These are phyloP conservation scores for Stenurella melanura DNA, from an alignment of 2,888 invertebrate species.

Conservation along the genomic window DNA sequence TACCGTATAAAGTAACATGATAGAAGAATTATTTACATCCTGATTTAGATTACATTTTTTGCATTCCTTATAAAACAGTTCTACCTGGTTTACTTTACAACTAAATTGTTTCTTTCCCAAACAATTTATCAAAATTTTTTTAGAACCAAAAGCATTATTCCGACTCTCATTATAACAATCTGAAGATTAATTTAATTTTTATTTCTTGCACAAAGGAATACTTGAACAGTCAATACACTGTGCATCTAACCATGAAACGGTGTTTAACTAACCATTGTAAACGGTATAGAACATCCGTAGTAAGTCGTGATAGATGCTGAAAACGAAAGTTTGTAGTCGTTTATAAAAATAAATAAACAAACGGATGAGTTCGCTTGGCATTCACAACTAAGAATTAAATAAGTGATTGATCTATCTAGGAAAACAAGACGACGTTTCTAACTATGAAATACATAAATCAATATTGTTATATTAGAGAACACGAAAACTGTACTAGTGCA, in stretches of 20 bases:
- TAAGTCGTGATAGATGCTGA: constrained; percentile 17
- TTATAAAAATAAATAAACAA: constrained; percentile 17
- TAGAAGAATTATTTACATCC: too few species aligned
- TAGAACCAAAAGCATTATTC: too few species aligned
- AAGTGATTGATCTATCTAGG: neutral
- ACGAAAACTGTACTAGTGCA: neutral
- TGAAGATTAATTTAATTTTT: neutral
- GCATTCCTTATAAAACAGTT: too few species aligned
- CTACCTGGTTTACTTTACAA: too few species aligned
- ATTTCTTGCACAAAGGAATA: neutral
- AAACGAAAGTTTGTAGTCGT: constrained; percentile 24
- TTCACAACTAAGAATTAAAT: neutral
- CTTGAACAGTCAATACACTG: neutral
- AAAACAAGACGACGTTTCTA: neutral
- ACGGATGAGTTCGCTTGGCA: neutral
- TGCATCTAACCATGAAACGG: neutral
- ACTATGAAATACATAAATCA: neutral
- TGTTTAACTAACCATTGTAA: neutral
- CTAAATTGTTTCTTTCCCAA: too few species aligned
- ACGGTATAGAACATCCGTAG: neutral
- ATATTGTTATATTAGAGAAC: neutral
- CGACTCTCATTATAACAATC: neutral
- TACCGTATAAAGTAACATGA: too few species aligned
- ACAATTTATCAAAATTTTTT: too few species aligned
- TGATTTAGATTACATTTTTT: too few species aligned